Evolutionary conservation across 23 tunicate genomes (phyloP), one percentile per base, ranked within the genome.

Genomic region (Botrylloides violaceus): DNA sequence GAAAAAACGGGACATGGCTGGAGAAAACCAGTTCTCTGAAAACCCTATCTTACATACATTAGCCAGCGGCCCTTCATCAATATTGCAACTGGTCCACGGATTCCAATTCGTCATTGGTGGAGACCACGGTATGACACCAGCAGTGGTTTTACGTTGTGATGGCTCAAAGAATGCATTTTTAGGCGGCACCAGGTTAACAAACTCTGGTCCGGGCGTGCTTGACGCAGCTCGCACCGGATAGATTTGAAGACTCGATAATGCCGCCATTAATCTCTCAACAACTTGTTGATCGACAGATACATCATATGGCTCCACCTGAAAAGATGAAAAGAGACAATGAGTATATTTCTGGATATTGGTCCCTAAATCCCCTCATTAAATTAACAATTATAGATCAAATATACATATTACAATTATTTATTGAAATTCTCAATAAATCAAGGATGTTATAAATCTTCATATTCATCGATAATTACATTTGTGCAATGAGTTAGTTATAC

Each of bases 21-120:
- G n/a, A n/a, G n/a, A n/a, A n/a, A n/a, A n/a, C n/a, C n/a, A n/a
- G n/a, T n/a, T n/a, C n/a, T n/a, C n/a, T n/a, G 58, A n/a, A n/a
- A n/a, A n/a, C n/a, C n/a, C n/a, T n/a, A n/a, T n/a, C n/a, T n/a
- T 29, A 48, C 95, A 68, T 58, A 87, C 95, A 71, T 87, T 76
- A 15, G 95, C 95, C 24, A 87, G 61, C 2, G 98, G 98, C 7
- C 98, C 98, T 91, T 91, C 98, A 56, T 91, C 98, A 68, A 91
- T 91, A 56, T 91, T 91, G 37, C 90, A 91, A 32, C 98, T 83
- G 2, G 98, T 91, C 98, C 98, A 91, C 15, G 98, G 98, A 61
- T 91, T 84, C 98, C 98, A 91, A 62, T 79, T 91, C 53, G 81
- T 84, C 73, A 77, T 81, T 1, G 98, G 98, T 3, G 98, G 98